Evolutionary conservation across 1,140 invertebrate species (phyloP), one percentile per base, ranked within the genome.

Genomic region (Dolichoris vasculosae): DNA sequence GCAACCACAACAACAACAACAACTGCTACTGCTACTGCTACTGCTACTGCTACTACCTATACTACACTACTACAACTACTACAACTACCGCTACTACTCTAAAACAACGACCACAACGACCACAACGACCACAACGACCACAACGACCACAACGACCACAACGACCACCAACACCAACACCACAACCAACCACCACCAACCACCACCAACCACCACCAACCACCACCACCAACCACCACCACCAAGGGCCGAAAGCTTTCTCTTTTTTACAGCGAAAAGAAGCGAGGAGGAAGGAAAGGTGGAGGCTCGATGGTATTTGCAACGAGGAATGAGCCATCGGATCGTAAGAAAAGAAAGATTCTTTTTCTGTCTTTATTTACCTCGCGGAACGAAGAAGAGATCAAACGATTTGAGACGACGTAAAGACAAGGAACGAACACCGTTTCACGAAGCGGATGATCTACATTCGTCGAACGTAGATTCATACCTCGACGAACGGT

Each of bases 381-480:
- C 78, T 40, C 67, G 38, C 48, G 23, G n/a, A 48, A 73, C 43
- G 69, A 43, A 80, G 13, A 76, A 76, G 67, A 75, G 63, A n/a
- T n/a, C n/a, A 30, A 26, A 77, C 30, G 3, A 30, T n/a, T 32
- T 43, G 63, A 55, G 43, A n/a, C 8, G 83, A 11, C 23, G 38
- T 51, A 48, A 71, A 4, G 55, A 20, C 35, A 32, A 82, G 63
- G n/a, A 82, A 82, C 15, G 30, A 77, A 82, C 63, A 20, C 80
- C 73, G 80, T 86, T 82, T 82, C 73, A 86, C 23, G 51, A 9
- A 85, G 55, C 79, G 71, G 84, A 78, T n/a, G 84, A 82, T 64
- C 32, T n/a, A n/a, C n/a, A n/a, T n/a, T n/a, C n/a, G n/a, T n/a
- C n/a, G n/a, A n/a, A n/a, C n/a, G n/a, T n/a, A n/a, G n/a, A n/a